A percentile compares a stretch with the other conserved stretches of the same genome.
phyloP scores from a whole-genome alignment of 2,888 invertebrate species.

The Parasteatoda lunata region DNA sequence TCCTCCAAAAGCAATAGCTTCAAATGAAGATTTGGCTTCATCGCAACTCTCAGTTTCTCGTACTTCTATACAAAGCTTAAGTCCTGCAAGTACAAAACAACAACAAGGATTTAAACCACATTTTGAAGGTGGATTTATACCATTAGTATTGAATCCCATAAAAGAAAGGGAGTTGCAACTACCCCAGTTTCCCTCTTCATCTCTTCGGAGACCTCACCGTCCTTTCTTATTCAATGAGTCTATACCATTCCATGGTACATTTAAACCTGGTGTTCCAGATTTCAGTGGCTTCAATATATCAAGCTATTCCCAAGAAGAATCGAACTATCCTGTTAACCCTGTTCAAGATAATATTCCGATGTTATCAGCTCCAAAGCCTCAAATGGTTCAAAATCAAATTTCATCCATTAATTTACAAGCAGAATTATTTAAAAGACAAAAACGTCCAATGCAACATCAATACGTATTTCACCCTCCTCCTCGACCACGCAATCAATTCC shows the following conservation, averaged over 20 bases:
- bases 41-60: not conserved
- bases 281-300: conserved; percentile 71
- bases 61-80: not conserved
- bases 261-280: conserved; percentile 71
- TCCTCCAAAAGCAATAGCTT: not conserved
- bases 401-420: conserved; percentile 30
- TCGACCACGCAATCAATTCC: conserved; percentile 12
- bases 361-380: conserved; percentile 36
- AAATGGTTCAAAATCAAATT: conserved; percentile 4
- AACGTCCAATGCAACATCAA: not conserved
- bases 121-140: conserved; percentile 58
- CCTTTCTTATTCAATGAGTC: conserved; percentile 70
- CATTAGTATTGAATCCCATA: conserved; percentile 44
- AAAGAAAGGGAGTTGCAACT: conserved; percentile 44
- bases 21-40: not conserved
- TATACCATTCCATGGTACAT: conserved; percentile 70
- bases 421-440: conserved; percentile 19
- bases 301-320: conserved; percentile 46
- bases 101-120: conserved; percentile 36
- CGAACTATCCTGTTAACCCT: conserved; percentile 17
- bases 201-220: conserved; percentile 48
- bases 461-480: conserved; percentile 23
- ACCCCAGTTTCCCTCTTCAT: conserved; percentile 21
- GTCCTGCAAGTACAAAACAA: not conserved
- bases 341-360: conserved; percentile 23